A percentile compares a stretch with the other conserved stretches of the same genome.
These are phyloP conservation scores for Nasonia giraulti DNA, from an alignment of 1,140 invertebrate species.

Conservation along the genomic window DNA sequence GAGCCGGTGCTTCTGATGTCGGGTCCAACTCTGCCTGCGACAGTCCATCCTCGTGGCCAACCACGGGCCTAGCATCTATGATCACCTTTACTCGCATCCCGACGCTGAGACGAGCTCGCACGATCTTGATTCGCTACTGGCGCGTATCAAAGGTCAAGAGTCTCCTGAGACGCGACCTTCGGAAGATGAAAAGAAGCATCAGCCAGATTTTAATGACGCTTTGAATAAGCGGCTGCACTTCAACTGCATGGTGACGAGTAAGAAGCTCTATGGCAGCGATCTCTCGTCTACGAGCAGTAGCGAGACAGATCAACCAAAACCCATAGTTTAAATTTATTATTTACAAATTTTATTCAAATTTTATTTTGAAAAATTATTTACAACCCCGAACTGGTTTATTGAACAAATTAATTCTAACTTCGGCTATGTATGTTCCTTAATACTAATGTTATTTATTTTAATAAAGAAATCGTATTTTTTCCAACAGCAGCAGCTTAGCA, in stretches of 20 bases:
- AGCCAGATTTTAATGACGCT: constrained; percentile 81
- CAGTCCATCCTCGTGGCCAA: too few relatives aligned
- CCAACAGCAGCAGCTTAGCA: constrained; percentile 38
- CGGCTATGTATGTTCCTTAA: not conserved
- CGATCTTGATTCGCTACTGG: constrained; percentile 82
- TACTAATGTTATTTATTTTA: not conserved
- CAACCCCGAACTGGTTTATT: not conserved
- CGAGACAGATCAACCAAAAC: constrained; percentile 71
- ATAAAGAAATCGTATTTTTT: not conserved
- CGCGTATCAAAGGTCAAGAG: constrained; percentile 81
- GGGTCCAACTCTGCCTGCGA: too few relatives aligned
- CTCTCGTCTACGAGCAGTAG: constrained; percentile 79
- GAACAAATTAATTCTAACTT: not conserved
- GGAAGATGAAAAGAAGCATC: constrained; percentile 77
- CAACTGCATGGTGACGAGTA: constrained; percentile 80
- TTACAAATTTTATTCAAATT: not conserved
- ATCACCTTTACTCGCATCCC: constrained; percentile 86
- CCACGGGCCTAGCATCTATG: constrained; percentile 92
- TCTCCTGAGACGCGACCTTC: constrained; percentile 70
- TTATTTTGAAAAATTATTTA: too few relatives aligned
- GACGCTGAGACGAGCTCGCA: constrained; percentile 80
- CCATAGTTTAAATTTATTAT: constrained; percentile 46
- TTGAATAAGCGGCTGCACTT: constrained; percentile 84
- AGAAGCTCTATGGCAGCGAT: constrained; percentile 80
- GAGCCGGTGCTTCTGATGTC: too few relatives aligned